These are phyloP conservation scores for Myopa tessellatipennis DNA, from an alignment of 2,888 invertebrate species.

Conservation along the genomic window DNA sequence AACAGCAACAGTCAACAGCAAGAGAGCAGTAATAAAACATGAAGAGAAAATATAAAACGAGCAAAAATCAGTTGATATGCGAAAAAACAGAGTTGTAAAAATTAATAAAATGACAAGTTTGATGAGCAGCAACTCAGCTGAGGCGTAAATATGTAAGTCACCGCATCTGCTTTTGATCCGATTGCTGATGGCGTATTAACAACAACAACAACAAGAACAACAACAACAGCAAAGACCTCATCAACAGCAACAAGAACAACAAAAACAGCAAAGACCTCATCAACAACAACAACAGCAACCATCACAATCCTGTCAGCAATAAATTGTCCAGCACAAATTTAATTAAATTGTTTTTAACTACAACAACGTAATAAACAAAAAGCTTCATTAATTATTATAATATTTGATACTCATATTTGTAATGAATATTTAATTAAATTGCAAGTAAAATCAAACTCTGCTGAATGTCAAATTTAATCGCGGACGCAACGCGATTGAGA, in stretches of 20 bases:
- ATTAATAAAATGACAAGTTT: conserved; percentile 23
- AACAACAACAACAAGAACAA: background rate
- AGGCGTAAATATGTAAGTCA: conserved; percentile 13
- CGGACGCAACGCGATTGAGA: too few relatives aligned
- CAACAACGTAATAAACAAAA: conserved; percentile 4
- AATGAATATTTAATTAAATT: conserved; percentile 26
- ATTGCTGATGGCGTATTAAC: background rate
- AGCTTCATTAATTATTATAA: conserved; percentile 15
- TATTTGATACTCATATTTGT: conserved; percentile 16
- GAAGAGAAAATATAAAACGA: too few relatives aligned
- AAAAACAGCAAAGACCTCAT: too few relatives aligned
- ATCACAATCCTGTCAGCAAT: background rate
- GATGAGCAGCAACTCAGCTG: background rate
- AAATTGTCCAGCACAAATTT: conserved; percentile 14
- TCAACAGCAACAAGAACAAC: background rate
- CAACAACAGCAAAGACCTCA: background rate
- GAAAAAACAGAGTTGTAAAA: background rate
- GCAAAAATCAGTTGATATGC: background rate
- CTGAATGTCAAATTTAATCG: too few relatives aligned
- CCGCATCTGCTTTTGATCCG: conserved; percentile 17
- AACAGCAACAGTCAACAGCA: background rate
- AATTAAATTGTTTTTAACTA: conserved; percentile 27
- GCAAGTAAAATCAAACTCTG: background rate
- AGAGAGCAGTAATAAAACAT: background rate
- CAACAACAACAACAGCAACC: background rate